Percentiles rank a stretch among this genome's conserved stretches.
Evolutionary conservation across 2,888 invertebrate species (phyloP).

Genomic region (Mesochorus sp.): DNA sequence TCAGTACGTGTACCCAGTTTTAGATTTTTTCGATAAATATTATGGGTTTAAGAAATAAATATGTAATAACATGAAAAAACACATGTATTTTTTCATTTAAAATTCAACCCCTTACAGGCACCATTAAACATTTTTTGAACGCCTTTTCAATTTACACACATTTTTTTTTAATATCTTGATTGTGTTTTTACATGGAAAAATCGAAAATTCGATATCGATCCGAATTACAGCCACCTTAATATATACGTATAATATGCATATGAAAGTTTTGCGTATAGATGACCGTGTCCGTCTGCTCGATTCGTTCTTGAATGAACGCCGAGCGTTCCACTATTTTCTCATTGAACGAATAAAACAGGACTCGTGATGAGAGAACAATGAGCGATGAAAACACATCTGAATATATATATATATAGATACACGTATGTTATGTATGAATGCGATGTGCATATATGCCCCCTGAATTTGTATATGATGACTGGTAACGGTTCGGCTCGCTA

Average conservation of each 20-base stretch:
- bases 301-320: conserved; percentile 41
- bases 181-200: no score
- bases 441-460: background rate
- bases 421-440: background rate
- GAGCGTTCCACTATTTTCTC: conserved; percentile 56
- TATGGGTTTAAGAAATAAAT: no score
- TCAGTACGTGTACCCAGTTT: no score
- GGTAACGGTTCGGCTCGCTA: background rate
- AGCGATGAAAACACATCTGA: conserved; percentile 45
- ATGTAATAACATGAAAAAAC: no score
- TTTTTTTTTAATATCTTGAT: no score
- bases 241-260: background rate
- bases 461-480: background rate
- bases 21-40: no score
- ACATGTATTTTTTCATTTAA: no score
- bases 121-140: no score
- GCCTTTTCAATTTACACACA: no score
- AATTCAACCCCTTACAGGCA: no score
- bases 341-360: conserved; percentile 55
- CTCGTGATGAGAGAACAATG: conserved; percentile 53
- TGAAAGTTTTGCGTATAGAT: background rate
- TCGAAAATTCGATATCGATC: no score
- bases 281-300: conserved; percentile 22
- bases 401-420: background rate
- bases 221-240: background rate